Conservation (phyloP, 1,140 invertebrate species). For the Neoseiulus cucumeris region DNA sequence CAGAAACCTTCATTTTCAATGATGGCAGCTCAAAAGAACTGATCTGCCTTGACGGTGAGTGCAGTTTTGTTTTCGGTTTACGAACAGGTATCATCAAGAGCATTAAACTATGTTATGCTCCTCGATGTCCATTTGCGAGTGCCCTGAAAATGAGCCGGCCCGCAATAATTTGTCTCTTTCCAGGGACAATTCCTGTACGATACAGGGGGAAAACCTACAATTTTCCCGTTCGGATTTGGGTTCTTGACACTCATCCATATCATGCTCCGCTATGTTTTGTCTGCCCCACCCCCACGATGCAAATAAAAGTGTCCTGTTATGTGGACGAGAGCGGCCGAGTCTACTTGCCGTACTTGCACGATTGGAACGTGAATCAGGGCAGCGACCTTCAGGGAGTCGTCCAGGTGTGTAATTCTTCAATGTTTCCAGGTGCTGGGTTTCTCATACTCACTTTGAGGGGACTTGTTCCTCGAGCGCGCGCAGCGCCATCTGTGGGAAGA, state of each 20-base stretch:
- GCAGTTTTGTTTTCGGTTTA: neutral
- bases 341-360: constrained; percentile 85
- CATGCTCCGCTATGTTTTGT: constrained; percentile 96
- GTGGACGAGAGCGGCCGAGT: constrained; percentile 90
- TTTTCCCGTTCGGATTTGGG: constrained; percentile 88
- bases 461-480: too few species aligned
- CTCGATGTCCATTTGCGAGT: neutral
- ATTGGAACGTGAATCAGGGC: constrained; percentile 51
- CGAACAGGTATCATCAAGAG: neutral
- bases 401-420: neutral
- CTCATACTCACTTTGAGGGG: too few species aligned
- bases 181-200: constrained; percentile 71
- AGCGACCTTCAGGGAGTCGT: neutral
- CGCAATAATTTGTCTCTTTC: neutral
- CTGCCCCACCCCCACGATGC: constrained; percentile 82
- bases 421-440: too few species aligned
- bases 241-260: constrained; percentile 89
- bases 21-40: constrained; percentile 64
- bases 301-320: constrained; percentile 76
- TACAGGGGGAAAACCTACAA: constrained; percentile 80
- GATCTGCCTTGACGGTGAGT: constrained; percentile 41
- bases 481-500: too few species aligned
- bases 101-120: neutral
- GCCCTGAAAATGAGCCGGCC: neutral
- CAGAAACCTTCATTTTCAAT: constrained; percentile 51